Evolutionary conservation across 2,797 vertebrate species (phyloP), one percentile per base, ranked within the genome.

Genomic region (Acomys russatus): DNA sequence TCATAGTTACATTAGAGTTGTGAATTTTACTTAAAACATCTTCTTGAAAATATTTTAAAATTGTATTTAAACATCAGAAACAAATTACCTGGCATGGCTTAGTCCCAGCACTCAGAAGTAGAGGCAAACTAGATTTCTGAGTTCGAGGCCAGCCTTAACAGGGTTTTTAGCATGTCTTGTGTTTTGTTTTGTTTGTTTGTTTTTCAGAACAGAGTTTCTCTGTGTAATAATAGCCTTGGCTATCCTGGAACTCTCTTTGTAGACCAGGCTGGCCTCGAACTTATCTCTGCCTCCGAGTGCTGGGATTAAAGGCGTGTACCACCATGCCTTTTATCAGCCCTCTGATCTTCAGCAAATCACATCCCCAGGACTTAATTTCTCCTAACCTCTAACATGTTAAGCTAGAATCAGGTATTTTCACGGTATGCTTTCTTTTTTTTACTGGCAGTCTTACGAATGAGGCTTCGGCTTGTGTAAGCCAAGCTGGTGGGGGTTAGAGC

Each of bases 11-110:
- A 85, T 79, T 95, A 71, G 87, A 71, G 49, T 64, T 44, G 11
- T 86, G 44, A 63, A 56, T 88, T 88, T 78, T 92, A 66, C 85
- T 93, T 79, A 64, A 92, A 92, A 86, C 10, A 38, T 6, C 33
- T 80, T 10, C 71, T 68, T 90, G 70, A 77, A 93, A 79, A 63
- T 88, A 11, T 17, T 87, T 95, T 95, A 68, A 91, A 30, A 23
- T 56, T 71, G n/a, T 73, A 59, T 87, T 87, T 71, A 84, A 64
- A 12, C 61, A 84, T 84, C 61, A 84, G n/a, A 64, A 84, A 49
- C 28, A 64, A 35, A 64, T 64, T 44, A 83, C 61, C 61, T 64
- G 38, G 80, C 14, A 64, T 49, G 63, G 80, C 80, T 83, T 64
- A 66, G 66, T 49, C 23, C 38, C 25, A 66, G 28, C 61, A 20